Evolutionary conservation across 2,113 vertebrate genomes (phyloP), one percentile per base, ranked within the genome.

Genomic region (Xyrauchen texanus): DNA sequence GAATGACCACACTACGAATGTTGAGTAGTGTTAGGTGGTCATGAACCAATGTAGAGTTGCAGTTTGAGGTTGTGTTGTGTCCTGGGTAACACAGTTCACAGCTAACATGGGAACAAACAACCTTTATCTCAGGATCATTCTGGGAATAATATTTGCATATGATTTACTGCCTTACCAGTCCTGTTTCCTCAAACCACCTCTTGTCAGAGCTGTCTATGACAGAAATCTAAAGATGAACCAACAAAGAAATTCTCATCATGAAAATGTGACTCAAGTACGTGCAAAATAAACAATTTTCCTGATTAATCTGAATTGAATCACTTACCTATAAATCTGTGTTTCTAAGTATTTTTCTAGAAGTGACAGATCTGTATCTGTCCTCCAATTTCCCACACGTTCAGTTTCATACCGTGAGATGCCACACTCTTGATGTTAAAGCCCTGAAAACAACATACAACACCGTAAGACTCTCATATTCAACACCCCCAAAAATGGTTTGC

Each of bases 201-300:
- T 95, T 95, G 85, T 96, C 95, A 1, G 95, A 93, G 0, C 95
- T 96, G 92, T 96, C 95, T 80, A 96, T 95, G 34, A 96, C 94
- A 76, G 95, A 96, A 86, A 96, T 96, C 95, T 96, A 68, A 71
- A 82, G 21, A 11, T 10, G 82, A 64, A 9, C 10, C 21, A 5
- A 66, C 0, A 82, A 7, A 62, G 8, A 58, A 34, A 34, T 34
- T 34, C 21, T 34, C 21, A 1, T 34, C 21, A 34, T 34, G 21
- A 34, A 34, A 34, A 34, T 3, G 3, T 34, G 21, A 34, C 21
- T 34, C 21, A 34, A 1, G 21, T 34, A 34, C 21, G 3, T 34
- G 21, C 21, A 34, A 34, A 34, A 1, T 34, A 34, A n/a, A 34
- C 21, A 34, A 34, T 1, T 34, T 34, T 34, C 21, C 21, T 34